These are phyloP conservation scores for Aphis gossypii DNA, from an alignment of 1,140 invertebrate genomes.

Conservation along the genomic window DNA sequence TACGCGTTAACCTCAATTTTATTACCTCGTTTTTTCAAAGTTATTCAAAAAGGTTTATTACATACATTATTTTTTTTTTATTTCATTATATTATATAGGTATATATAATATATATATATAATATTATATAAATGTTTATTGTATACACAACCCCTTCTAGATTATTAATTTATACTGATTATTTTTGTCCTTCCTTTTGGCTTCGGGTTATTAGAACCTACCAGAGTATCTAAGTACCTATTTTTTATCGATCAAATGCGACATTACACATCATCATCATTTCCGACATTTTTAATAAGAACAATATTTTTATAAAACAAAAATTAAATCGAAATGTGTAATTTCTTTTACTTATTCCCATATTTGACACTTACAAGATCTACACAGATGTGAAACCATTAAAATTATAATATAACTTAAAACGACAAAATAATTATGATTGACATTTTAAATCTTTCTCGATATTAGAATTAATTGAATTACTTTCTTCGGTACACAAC, in stretches of 20 bases:
- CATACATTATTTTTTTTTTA: not conserved
- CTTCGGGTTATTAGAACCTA: not conserved
- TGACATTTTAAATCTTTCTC: not conserved
- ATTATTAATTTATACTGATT: slow-evolving; percentile 44
- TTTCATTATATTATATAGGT: slow-evolving; percentile 15
- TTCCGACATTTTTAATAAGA: not conserved
- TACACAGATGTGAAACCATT: not conserved
- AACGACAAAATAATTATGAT: too few species aligned
- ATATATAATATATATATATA: not conserved
- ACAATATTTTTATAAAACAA: not conserved
- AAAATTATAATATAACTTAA: not conserved
- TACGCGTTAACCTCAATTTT: slow-evolving; percentile 32
- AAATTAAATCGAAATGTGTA: too few species aligned
- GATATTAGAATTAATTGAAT: not conserved
- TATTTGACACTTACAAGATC: not conserved
- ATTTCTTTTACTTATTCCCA: not conserved
- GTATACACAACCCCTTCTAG: not conserved
- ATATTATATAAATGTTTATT: not conserved
- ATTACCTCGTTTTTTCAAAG: slow-evolving; percentile 31
- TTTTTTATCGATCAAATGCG: slow-evolving; percentile 11
- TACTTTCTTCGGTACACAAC: not conserved
- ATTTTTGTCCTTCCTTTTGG: slow-evolving; percentile 39
- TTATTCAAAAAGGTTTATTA: slow-evolving; percentile 48
- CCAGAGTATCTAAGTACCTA: not conserved
- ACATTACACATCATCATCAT: slow-evolving; percentile 31